A percentile compares a stretch with the other conserved stretches of the same genome.
phyloP scores from a whole-genome alignment of 2,113 vertebrate genomes.

The Onychorhynchus coronatus region DNA sequence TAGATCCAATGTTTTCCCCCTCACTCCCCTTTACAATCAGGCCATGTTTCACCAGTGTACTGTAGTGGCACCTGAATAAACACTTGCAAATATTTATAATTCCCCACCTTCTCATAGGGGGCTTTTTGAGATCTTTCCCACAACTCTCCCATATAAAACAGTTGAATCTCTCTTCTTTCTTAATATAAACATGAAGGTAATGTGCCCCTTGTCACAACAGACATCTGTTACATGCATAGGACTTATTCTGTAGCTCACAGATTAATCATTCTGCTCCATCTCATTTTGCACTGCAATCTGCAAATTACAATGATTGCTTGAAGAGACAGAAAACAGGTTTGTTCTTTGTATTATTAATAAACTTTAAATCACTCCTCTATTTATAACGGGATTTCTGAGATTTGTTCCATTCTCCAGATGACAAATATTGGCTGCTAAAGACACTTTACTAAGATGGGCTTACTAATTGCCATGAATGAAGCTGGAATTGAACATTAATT shows the following conservation, averaged over 20 bases:
- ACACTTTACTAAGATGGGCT: not conserved
- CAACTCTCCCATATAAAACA: conserved; percentile 40
- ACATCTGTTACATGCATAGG: conserved; percentile 73
- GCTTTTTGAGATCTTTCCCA: conserved; percentile 59
- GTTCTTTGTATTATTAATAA: conserved; percentile 43
- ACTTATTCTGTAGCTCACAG: conserved; percentile 53
- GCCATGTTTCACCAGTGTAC: not conserved
- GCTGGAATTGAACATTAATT: conserved; percentile 18
- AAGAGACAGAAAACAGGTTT: conserved; percentile 65
- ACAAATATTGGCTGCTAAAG: conserved; percentile 34
- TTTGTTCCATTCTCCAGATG: conserved; percentile 23
- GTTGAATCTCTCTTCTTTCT: conserved; percentile 51
- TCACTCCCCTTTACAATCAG: not conserved
- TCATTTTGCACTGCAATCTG: conserved; percentile 64
- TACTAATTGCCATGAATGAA: conserved; percentile 45
- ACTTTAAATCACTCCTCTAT: conserved; percentile 15
- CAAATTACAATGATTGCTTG: conserved; percentile 60
- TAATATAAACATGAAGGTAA: conserved; percentile 76
- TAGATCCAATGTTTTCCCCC: conserved; percentile 10
- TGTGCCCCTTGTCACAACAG: conserved; percentile 72
- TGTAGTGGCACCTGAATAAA: conserved; percentile 73
- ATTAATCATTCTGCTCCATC: conserved; percentile 70
- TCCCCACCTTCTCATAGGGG: conserved; percentile 54
- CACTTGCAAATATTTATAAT: conserved; percentile 72
- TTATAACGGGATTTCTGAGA: not conserved